A percentile compares a stretch with the other conserved stretches of the same genome.
Conservation (phyloP, 2,888 invertebrate species). For the Brenthis daphne region DNA sequence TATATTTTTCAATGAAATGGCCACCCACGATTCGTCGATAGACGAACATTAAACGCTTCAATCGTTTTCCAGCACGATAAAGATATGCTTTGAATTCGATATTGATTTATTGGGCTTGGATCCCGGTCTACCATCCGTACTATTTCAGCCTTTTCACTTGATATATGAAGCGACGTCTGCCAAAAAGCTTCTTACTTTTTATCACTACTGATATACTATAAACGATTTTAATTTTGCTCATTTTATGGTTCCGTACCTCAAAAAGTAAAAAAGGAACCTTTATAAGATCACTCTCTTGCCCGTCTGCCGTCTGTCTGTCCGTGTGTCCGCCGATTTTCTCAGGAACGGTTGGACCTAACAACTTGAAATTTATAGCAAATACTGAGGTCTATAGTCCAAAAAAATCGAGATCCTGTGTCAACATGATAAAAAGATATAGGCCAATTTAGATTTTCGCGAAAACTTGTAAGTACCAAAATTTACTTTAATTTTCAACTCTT, state of each 20-base stretch:
- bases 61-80: slow-evolving; percentile 27
- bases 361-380: too few relatives aligned
- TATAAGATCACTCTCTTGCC: too few relatives aligned
- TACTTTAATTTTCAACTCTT: too few relatives aligned
- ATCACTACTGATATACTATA: slow-evolving; percentile 8
- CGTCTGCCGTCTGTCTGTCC: too few relatives aligned
- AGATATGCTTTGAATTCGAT: slow-evolving; percentile 27
- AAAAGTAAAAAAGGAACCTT: too few relatives aligned
- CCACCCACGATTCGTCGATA: slow-evolving; percentile 14
- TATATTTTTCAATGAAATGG: slow-evolving; percentile 2
- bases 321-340: too few relatives aligned
- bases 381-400: too few relatives aligned
- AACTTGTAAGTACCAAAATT: too few relatives aligned
- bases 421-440: too few relatives aligned
- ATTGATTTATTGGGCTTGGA: slow-evolving; percentile 31
- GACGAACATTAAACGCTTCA: slow-evolving; percentile 28
- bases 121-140: slow-evolving; percentile 16
- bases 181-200: slow-evolving; percentile 28
- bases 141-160: slow-evolving; percentile 11
- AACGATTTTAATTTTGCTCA: background rate
- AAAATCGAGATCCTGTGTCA: too few relatives aligned
- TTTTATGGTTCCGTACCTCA: background rate
- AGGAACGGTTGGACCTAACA: too few relatives aligned
- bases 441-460: too few relatives aligned
- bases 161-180: slow-evolving; percentile 19